phyloP scores from a whole-genome alignment of 1,140 invertebrate species.

The Macrobrachium nipponense region DNA sequence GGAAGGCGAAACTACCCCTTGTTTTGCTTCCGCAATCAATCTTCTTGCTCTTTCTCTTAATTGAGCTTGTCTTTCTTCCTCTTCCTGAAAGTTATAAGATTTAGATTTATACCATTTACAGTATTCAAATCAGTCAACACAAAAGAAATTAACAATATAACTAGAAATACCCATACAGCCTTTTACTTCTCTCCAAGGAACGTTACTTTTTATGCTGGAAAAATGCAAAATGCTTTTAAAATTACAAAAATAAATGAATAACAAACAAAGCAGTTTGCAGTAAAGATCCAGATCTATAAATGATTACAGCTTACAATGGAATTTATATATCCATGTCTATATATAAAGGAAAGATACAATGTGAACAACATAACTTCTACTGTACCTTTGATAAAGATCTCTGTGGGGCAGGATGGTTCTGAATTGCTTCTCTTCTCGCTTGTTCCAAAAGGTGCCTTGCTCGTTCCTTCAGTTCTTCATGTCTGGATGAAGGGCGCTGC shows the following conservation, averaged over 20 bases:
- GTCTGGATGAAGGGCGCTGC: constrained; percentile 63
- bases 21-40: constrained; percentile 88
- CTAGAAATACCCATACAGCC: too few relatives aligned
- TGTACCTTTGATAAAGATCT: constrained; percentile 51
- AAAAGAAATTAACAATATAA: too few relatives aligned
- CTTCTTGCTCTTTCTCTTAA: constrained; percentile 87
- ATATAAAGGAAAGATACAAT: background rate
- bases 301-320: background rate
- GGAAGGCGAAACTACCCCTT: constrained; percentile 71
- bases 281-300: background rate
- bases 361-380: background rate
- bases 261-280: background rate
- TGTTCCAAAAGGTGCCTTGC: constrained; percentile 91
- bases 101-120: too few relatives aligned
- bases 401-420: constrained; percentile 57
- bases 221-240: too few relatives aligned
- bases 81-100: constrained; percentile 69
- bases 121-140: too few relatives aligned
- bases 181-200: too few relatives aligned
- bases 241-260: background rate
- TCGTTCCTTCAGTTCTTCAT: constrained; percentile 81
- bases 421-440: constrained; percentile 77
- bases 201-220: too few relatives aligned
- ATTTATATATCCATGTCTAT: too few relatives aligned
- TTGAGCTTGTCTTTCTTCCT: constrained; percentile 87